Evolutionary conservation across 2,888 invertebrate species (phyloP), one percentile per base, ranked within the genome.

Genomic region (Papilio protenor): DNA sequence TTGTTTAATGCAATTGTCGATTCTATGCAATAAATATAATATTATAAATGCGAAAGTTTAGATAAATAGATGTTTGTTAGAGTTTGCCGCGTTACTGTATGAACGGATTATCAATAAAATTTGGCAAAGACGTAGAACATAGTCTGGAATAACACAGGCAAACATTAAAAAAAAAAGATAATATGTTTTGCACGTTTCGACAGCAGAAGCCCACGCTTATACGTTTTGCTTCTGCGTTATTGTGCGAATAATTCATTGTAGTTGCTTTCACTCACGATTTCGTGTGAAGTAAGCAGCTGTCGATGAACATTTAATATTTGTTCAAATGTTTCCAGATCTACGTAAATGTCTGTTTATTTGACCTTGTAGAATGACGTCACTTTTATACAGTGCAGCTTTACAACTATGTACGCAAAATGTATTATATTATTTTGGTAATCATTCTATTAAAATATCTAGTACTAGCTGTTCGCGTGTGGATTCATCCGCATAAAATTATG

Each of bases 251-350:
- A 64, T 75, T 66, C 52, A 66, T 55, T 66, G n/a, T 66, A 75
- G 27, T 40, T 33, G 33, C 75, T 75, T 75, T 75, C 75, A 52
- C 75, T 75, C 66, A 69, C 52, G 64, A 33, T n/a, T 75, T 55
- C 66, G 52, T 69, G 64, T 33, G 75, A 75, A 66, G 52, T 40
- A 66, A 40, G 18, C 66, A 66, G 21, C 40, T 16, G 52, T 64
- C 73, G 57, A 70, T 52, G 18, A 45, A n/a, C 59, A 64, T 66
- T 66, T 27, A 45, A 52, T 73, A 69, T 77, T 40, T 73, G 55
- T 69, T 59, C 73, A 77, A 73, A 4, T 77, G 73, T 69, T 69
- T 21, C 57, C 33, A 45, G 23, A 21, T n/a, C 55, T 59, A 57
- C 45, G 59, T 69, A 69, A 66, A 47, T 71, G 21, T 71, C 23